Percentiles rank a stretch among this genome's conserved stretches.
These are phyloP conservation scores for Reinhardtius hippoglossoides DNA, from an alignment of 2,113 vertebrate species.

Conservation along the genomic window DNA sequence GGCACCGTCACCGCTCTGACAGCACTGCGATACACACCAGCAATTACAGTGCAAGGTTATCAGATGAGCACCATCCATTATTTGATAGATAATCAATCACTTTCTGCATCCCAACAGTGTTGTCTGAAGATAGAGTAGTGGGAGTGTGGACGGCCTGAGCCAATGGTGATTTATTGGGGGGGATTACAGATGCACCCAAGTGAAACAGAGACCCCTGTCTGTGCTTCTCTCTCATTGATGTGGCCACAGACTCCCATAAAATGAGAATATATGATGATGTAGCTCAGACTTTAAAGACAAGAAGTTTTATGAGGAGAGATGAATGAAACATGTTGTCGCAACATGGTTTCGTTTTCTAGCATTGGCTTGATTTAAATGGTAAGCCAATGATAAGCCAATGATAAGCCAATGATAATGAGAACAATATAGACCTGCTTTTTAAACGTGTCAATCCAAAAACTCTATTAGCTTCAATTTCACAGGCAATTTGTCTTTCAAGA, in stretches of 20 bases:
- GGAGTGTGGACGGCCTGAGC: constrained; percentile 23
- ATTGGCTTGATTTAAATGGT: not conserved
- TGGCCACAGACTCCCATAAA: constrained; percentile 15
- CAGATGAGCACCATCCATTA: constrained; percentile 17
- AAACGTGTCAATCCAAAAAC: not conserved
- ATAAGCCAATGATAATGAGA: not conserved
- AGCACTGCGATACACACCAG: constrained; percentile 22
- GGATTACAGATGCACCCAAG: constrained; percentile 27
- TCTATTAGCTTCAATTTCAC: not conserved
- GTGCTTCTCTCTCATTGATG: constrained; percentile 7
- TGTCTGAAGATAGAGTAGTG: constrained; percentile 24
- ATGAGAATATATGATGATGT: constrained; percentile 42
- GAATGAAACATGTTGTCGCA: no score
- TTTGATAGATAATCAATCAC: constrained; percentile 42
- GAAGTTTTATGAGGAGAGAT: not conserved
- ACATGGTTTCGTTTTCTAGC: not conserved
- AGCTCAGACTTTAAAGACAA: constrained; percentile 9
- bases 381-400: no score
- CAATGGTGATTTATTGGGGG: constrained; percentile 40
- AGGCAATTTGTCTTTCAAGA: constrained; percentile 21
- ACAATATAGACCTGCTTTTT: not conserved
- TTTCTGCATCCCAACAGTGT: constrained; percentile 18
- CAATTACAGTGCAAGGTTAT: constrained; percentile 32
- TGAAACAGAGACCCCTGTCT: not conserved
- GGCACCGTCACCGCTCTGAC: constrained; percentile 4